A percentile compares a stretch with the other conserved stretches of the same genome.
phyloP scores from a whole-genome alignment of 2,888 invertebrate genomes.

The Halictus quadricinctus region DNA sequence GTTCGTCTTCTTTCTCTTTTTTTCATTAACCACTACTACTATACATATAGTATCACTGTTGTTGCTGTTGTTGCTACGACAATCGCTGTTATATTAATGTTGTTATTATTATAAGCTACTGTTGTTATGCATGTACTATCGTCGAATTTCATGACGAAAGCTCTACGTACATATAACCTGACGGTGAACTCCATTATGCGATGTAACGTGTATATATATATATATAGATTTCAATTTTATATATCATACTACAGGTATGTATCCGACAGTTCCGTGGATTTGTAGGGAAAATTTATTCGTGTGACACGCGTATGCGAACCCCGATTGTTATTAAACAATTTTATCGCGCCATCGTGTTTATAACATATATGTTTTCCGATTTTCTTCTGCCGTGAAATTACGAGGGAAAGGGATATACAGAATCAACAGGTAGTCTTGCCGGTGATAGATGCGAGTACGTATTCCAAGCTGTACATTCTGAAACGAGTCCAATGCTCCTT shows the following conservation, averaged over 20 bases:
- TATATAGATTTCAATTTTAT: not conserved
- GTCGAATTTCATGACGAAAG: not conserved
- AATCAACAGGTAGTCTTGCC: not conserved
- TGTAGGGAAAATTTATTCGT: not conserved
- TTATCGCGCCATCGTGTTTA: not conserved
- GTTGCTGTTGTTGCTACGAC: not conserved
- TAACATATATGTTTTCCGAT: not conserved
- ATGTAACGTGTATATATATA: no score
- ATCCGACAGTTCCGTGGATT: not conserved
- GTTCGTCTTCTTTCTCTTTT: not conserved
- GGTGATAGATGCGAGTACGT: conserved; percentile 1
- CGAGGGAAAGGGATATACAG: not conserved
- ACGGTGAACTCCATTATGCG: no score
- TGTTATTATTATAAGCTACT: not conserved
- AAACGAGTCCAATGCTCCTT: not conserved
- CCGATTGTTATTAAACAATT: not conserved
- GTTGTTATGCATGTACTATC: not conserved
- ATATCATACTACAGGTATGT: not conserved
- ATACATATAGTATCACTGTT: not conserved
- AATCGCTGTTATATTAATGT: not conserved
- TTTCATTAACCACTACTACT: not conserved
- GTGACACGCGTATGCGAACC: no score
- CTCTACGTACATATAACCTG: not conserved
- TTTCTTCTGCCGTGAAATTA: not conserved
- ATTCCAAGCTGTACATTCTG: conserved; percentile 22